Evolutionary conservation across 2,113 vertebrate species (phyloP).

Genomic region (Periophthalmus modestus): DNA sequence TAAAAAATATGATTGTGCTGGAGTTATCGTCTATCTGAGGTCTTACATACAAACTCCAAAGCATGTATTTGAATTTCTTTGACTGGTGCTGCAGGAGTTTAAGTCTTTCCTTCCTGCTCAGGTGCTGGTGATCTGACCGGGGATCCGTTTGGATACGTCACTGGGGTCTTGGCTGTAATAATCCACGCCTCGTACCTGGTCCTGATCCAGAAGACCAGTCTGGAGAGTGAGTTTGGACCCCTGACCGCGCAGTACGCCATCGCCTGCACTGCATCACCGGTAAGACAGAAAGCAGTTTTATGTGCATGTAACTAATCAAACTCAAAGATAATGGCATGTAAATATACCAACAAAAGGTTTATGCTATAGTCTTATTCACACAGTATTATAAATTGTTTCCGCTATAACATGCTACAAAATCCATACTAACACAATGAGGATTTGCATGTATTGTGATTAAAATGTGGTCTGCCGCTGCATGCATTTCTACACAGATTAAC

Average conservation of each 20-base stretch:
- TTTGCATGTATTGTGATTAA: background rate
- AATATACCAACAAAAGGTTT: background rate
- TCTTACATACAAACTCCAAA: too few species aligned
- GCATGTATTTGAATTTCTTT: background rate
- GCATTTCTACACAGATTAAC: background rate
- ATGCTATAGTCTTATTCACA: background rate
- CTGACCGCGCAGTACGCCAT: slow-evolving; percentile 96
- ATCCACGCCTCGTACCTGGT: slow-evolving; percentile 95
- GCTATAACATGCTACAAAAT: background rate
- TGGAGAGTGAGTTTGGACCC: slow-evolving; percentile 88
- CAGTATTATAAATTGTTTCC: background rate
- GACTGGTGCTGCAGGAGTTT: background rate
- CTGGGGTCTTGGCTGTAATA: slow-evolving; percentile 90
- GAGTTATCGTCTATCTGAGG: too few species aligned
- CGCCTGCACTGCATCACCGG: slow-evolving; percentile 88
- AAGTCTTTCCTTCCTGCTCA: slow-evolving; percentile 52
- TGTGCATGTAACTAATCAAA: background rate
- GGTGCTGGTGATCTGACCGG: slow-evolving; percentile 94
- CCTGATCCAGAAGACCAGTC: slow-evolving; percentile 92
- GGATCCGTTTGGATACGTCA: slow-evolving; percentile 91
- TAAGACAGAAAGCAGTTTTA: slow-evolving; percentile 6
- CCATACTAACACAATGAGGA: background rate
- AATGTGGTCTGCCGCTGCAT: background rate
- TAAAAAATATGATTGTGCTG: too few species aligned
- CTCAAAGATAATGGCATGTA: background rate